Conservation (phyloP, 2,888 invertebrate genomes). For the Xylota sylvarum region DNA sequence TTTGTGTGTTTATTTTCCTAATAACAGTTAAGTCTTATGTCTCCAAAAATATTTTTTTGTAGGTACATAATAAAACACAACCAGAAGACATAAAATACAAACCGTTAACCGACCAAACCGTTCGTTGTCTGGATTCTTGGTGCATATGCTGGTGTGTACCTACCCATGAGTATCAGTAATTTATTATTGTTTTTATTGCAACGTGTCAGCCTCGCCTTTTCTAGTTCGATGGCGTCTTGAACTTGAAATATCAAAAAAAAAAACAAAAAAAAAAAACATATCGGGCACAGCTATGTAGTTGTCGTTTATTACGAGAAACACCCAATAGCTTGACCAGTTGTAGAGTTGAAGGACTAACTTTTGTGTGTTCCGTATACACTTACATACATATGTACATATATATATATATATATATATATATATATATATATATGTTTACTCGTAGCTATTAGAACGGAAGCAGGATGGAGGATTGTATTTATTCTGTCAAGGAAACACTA, state of each 20-base stretch:
- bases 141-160: background rate
- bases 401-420: too few relatives aligned
- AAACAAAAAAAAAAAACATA: background rate
- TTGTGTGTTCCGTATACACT: too few relatives aligned
- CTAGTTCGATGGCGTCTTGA: slow-evolving; percentile 8
- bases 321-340: background rate
- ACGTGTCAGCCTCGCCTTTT: slow-evolving; percentile 8
- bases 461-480: too few relatives aligned
- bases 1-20: background rate
- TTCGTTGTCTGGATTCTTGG: background rate
- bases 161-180: background rate
- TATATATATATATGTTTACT: too few relatives aligned
- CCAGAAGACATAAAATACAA: background rate
- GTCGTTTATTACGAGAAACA: background rate
- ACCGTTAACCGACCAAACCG: background rate
- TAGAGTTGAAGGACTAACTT: background rate
- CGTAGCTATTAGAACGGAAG: too few relatives aligned
- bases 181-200: slow-evolving; percentile 1
- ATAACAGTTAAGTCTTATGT: background rate
- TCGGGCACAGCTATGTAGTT: background rate
- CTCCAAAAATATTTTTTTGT: background rate
- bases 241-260: slow-evolving; percentile 14
- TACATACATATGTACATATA: too few relatives aligned
- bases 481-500: too few relatives aligned
- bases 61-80: background rate